Evolutionary conservation across 1,140 invertebrate species (phyloP).

Genomic region (Psilanteris sp.): DNA sequence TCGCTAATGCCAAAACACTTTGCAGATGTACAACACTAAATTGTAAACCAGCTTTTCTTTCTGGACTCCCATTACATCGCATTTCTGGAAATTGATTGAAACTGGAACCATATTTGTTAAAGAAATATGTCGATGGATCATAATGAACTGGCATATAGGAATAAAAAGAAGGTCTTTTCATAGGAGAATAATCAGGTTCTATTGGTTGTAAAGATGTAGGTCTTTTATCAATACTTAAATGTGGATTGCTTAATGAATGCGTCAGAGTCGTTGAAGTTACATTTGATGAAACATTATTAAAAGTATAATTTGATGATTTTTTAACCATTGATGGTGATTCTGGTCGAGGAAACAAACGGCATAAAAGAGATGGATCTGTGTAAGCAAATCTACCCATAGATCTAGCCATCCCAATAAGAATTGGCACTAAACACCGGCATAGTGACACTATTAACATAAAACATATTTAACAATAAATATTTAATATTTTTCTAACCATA

Average conservation of each 20-base stretch:
- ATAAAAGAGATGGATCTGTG: conserved; percentile 88
- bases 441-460: conserved; percentile 84
- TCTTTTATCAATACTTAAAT: conserved; percentile 67
- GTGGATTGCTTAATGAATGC: conserved; percentile 90
- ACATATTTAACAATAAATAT: too few species aligned
- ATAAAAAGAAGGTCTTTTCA: conserved; percentile 80
- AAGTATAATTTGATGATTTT: background rate
- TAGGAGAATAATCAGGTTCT: conserved; percentile 73
- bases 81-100: conserved; percentile 93
- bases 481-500: too few species aligned
- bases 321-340: conserved; percentile 80
- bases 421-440: conserved; percentile 91
- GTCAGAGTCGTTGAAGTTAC: conserved; percentile 84
- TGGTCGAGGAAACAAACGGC: conserved; percentile 90
- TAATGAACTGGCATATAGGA: conserved; percentile 85
- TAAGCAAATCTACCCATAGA: conserved; percentile 92
- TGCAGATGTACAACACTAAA: conserved; percentile 88
- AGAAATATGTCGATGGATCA: conserved; percentile 92
- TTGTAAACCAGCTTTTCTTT: conserved; percentile 82
- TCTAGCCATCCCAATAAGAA: conserved; percentile 91
- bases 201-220: conserved; percentile 67
- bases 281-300: conserved; percentile 80
- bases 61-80: conserved; percentile 84
- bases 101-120: conserved; percentile 94
- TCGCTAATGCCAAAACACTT: conserved; percentile 89